Conservation (phyloP, 2,888 invertebrate genomes). For the Criorhina ranunculi region DNA sequence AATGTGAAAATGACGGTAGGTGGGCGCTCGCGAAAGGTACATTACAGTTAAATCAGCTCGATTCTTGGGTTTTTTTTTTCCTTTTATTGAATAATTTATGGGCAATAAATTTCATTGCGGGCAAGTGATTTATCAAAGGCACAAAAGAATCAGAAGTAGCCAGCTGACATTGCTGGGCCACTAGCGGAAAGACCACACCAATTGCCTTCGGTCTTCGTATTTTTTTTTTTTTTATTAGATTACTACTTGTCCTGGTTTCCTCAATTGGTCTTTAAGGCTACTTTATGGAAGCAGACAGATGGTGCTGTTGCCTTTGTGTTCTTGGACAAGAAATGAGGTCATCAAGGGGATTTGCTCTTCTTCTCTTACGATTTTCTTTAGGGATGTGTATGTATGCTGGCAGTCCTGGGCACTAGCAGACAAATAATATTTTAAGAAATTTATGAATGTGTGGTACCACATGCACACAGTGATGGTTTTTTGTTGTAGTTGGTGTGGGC, state of each 20-base stretch:
- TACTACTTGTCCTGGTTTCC: slow-evolving; percentile 45
- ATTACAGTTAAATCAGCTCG: slow-evolving; percentile 19
- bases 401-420: slow-evolving; percentile 23
- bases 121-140: slow-evolving; percentile 45
- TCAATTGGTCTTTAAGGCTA: slow-evolving; percentile 54
- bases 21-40: background rate
- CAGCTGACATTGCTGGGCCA: background rate
- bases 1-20: background rate
- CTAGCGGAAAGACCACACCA: slow-evolving; percentile 14
- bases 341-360: slow-evolving; percentile 46
- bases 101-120: slow-evolving; percentile 16
- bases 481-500: background rate
- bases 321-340: slow-evolving; percentile 40
- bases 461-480: background rate
- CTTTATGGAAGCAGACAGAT: slow-evolving; percentile 49
- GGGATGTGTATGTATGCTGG: slow-evolving; percentile 2
- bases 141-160: background rate
- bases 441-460: slow-evolving; percentile 23
- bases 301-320: slow-evolving; percentile 50
- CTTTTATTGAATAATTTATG: slow-evolving; percentile 47
- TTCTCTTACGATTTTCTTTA: slow-evolving; percentile 14
- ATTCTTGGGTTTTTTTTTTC: background rate
- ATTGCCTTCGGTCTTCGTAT: slow-evolving; percentile 7
- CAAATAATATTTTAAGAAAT: slow-evolving; percentile 36
- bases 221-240: slow-evolving; percentile 24